A percentile compares a stretch with the other conserved stretches of the same genome.
Conservation (phyloP, 2,797 vertebrate species). For the Chromis chromis region DNA sequence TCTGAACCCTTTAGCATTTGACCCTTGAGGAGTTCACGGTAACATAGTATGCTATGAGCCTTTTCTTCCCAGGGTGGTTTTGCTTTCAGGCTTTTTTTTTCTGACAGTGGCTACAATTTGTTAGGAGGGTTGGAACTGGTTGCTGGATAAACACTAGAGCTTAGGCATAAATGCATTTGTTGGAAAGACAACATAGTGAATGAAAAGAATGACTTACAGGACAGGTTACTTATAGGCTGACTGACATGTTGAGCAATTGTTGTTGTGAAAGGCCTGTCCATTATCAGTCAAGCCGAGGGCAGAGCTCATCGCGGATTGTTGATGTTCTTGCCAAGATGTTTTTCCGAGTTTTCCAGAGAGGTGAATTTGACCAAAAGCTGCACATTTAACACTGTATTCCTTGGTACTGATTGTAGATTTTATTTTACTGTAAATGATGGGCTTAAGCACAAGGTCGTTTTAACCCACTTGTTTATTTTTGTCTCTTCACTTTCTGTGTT, state of each 20-base stretch:
- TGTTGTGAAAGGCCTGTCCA: conserved; percentile 39
- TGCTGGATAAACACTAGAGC: conserved; percentile 27
- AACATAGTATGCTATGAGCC: conserved; percentile 33
- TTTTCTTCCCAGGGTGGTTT: conserved; percentile 43
- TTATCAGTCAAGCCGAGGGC: conserved; percentile 47
- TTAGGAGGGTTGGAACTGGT: conserved; percentile 30
- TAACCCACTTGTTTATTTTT: conserved; percentile 11
- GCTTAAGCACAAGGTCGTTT: background rate
- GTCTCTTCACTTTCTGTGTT: background rate
- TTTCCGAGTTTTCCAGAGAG: conserved; percentile 13
- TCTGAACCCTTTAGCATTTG: conserved; percentile 54
- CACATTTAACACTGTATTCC: background rate
- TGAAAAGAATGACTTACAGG: conserved; percentile 22
- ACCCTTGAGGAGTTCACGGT: conserved; percentile 49
- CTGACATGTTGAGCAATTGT: conserved; percentile 48
- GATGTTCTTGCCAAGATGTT: conserved; percentile 10
- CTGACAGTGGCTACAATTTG: conserved; percentile 33
- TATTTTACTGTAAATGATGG: background rate
- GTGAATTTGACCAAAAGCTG: conserved; percentile 3
- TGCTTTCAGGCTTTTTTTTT: conserved; percentile 21
- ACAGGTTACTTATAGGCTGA: conserved; percentile 33
- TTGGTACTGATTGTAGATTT: conserved; percentile 6
- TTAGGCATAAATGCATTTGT: conserved; percentile 22
- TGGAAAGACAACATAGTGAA: conserved; percentile 34
- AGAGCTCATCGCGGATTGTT: conserved; percentile 20